Evolutionary conservation across 2,113 vertebrate species (phyloP).

Genomic region (Tympanuchus pallidicinctus): DNA sequence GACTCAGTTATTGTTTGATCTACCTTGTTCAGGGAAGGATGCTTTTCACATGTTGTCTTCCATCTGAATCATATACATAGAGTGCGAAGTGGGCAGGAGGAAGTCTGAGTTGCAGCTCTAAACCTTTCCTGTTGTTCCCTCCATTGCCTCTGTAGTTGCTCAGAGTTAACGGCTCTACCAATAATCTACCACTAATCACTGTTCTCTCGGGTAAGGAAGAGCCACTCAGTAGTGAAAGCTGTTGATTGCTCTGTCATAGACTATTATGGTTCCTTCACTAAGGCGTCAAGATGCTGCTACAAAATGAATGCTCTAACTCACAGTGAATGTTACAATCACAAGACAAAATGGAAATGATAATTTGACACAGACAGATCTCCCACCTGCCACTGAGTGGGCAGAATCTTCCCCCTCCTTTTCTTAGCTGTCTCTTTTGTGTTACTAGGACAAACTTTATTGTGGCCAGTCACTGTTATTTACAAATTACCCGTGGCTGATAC

Average conservation of each 20-base stretch:
- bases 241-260: neutral
- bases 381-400: neutral
- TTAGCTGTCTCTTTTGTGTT: neutral
- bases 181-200: neutral
- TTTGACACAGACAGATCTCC: neutral
- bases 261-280: neutral
- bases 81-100: neutral
- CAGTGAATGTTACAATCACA: constrained; percentile 4
- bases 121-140: neutral
- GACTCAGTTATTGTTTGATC: neutral
- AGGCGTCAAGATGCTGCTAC: neutral
- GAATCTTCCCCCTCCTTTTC: neutral
- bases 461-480: neutral
- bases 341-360: constrained; percentile 22
- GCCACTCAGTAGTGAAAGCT: neutral
- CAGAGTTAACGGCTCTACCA: neutral
- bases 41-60: neutral
- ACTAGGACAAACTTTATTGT: neutral
- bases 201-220: neutral
- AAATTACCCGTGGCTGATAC: constrained; percentile 24
- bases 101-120: neutral
- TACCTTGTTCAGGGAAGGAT: neutral
- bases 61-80: neutral
- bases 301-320: neutral
- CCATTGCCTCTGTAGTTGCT: neutral